phyloP scores from a whole-genome alignment of 2,888 invertebrate species.

The Aleiodes leptofemur region DNA sequence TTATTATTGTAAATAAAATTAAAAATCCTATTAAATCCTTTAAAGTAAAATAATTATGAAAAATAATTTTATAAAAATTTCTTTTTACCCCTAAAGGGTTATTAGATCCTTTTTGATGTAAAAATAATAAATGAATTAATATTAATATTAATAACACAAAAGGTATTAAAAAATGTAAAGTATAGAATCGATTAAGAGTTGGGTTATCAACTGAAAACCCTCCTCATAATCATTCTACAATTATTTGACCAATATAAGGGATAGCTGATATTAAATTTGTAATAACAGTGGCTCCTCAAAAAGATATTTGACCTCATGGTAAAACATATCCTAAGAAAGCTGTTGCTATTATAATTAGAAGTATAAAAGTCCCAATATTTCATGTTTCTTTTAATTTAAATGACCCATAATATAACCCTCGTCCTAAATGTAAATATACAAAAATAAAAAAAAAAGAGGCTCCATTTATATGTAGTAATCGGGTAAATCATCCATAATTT shows the following conservation, averaged over 20 bases:
- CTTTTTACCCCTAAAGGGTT: constrained; percentile 82
- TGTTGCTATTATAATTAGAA: constrained; percentile 83
- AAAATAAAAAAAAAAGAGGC: constrained; percentile 85
- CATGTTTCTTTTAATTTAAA: constrained; percentile 83
- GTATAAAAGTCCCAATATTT: constrained; percentile 80
- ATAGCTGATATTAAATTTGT: constrained; percentile 85
- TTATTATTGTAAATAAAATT: constrained; percentile 77
- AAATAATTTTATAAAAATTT: constrained; percentile 82
- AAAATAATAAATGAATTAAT: constrained; percentile 81
- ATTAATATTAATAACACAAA: constrained; percentile 81
- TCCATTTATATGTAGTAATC: constrained; percentile 83
- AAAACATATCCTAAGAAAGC: constrained; percentile 88
- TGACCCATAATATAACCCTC: constrained; percentile 79
- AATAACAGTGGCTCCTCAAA: constrained; percentile 89
- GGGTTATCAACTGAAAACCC: constrained; percentile 86
- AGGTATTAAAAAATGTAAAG: constrained; percentile 84
- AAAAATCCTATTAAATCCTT: constrained; percentile 82
- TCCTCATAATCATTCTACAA: constrained; percentile 86
- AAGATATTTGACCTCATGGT: constrained; percentile 89
- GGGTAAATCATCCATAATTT: constrained; percentile 82
- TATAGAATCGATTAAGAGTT: constrained; percentile 86
- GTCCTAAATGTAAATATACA: constrained; percentile 82
- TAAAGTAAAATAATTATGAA: constrained; percentile 81
- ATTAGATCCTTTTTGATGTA: constrained; percentile 83
- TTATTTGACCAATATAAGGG: constrained; percentile 80